These are phyloP conservation scores for Norana najaformis DNA, from an alignment of 2,888 invertebrate species.

Conservation along the genomic window DNA sequence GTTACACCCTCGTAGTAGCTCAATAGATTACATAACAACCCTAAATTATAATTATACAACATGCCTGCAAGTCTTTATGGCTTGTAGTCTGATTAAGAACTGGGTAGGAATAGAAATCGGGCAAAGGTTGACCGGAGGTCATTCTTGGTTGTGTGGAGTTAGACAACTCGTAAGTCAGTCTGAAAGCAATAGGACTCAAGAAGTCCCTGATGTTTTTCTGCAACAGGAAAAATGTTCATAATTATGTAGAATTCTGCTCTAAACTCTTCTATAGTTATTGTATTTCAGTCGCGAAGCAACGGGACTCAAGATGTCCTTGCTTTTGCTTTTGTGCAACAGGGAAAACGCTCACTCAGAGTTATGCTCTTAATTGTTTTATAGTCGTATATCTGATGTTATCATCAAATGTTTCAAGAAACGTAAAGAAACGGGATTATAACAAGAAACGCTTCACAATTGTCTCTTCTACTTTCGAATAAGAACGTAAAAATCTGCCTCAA, in stretches of 20 bases:
- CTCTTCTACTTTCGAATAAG: too few relatives aligned
- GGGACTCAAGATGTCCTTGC: too few relatives aligned
- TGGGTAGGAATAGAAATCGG: conserved; percentile 74
- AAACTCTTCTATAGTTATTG: background rate
- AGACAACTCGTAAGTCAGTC: conserved; percentile 78
- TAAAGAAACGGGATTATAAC: too few relatives aligned
- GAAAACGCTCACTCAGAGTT: background rate
- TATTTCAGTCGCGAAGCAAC: too few relatives aligned
- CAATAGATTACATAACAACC: too few relatives aligned
- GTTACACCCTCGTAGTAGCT: too few relatives aligned
- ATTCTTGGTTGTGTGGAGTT: conserved; percentile 46
- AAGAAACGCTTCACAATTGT: too few relatives aligned
- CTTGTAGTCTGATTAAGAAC: conserved; percentile 73
- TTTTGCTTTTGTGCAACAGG: too few relatives aligned
- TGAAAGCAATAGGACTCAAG: conserved; percentile 68
- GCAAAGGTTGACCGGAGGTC: conserved; percentile 24
- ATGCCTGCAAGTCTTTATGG: background rate
- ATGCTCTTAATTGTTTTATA: background rate
- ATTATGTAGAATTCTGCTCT: background rate
- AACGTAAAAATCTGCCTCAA: too few relatives aligned
- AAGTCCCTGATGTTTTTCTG: conserved; percentile 62
- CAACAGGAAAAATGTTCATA: background rate
- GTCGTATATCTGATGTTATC: background rate
- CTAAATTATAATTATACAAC: background rate
- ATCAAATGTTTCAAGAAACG: too few relatives aligned